Evolutionary conservation across 2,113 vertebrate species (phyloP), one percentile per base, ranked within the genome.

Genomic region (Callorhinus ursinus): DNA sequence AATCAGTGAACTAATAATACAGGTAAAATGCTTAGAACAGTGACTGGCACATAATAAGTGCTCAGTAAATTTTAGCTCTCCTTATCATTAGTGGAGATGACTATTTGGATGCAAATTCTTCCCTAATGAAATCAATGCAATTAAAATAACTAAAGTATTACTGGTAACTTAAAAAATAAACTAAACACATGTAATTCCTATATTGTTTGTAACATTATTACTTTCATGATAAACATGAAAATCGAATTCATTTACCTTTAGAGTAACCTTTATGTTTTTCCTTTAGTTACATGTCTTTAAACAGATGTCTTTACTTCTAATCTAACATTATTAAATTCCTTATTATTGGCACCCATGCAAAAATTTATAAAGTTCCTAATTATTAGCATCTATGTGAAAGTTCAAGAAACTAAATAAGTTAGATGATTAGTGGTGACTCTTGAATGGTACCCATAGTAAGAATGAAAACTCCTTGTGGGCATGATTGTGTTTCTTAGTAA

Each of bases 281-380:
- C 53, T 83, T 96, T 90, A 96, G 51, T 94, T 96, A 85, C 13
- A 49, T 49, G 71, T 53, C 71, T 94, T 93, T 71, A 67, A 82
- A 79, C 0, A 51, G 87, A 7, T 39, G 2, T 46, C 53, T 85
- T 95, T 0, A 72, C 69, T 95, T 95, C 71, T 92, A 94, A 95
- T 77, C 55, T 19, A 67, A 10, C 26, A 72, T 49, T n/a, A 85
- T 93, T 93, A 82, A 33, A 46, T 93, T 93, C 13, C 10, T 86
- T 61, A 92, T 59, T 95, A 77, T 72, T 91, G 26, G 5, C 11
- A 82, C 69, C 26, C 55, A 4, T 77, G 59, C 65, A 46, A 96
- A 96, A 81, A 57, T 36, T 55, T 81, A 71, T 89, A 57, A 65
- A 57, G 83, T 93, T 85, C 36, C 31, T 33, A 86, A 31, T 95